Percentiles rank a stretch among this genome's conserved stretches.
Conservation (phyloP, 2,888 invertebrate genomes). For the Nesidiocoris tenuis region DNA sequence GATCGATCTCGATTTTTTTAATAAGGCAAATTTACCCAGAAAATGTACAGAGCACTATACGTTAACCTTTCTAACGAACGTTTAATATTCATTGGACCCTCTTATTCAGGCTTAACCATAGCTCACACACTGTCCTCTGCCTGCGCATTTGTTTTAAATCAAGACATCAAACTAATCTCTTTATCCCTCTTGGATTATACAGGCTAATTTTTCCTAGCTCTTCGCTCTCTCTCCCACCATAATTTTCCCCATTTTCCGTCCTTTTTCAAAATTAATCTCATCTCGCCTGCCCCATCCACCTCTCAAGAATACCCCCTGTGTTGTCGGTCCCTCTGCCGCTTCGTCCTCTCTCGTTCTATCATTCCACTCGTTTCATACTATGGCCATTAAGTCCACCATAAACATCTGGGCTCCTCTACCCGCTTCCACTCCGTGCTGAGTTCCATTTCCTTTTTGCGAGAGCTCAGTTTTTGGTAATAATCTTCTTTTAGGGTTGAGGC, state of each 20-base stretch:
- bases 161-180: slow-evolving; percentile 41
- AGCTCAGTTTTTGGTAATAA: slow-evolving; percentile 26
- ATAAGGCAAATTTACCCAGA: too few species aligned
- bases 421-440: background rate
- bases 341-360: background rate
- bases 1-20: too few species aligned
- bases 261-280: slow-evolving; percentile 33
- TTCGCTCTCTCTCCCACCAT: background rate
- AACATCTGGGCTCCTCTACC: slow-evolving; percentile 19
- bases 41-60: too few species aligned
- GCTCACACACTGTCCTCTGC: background rate
- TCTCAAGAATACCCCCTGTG: background rate
- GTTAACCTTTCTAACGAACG: too few species aligned
- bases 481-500: slow-evolving; percentile 15
- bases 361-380: background rate
- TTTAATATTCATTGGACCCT: background rate
- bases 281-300: background rate
- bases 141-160: slow-evolving; percentile 29
- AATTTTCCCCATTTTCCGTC: background rate
- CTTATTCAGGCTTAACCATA: background rate
- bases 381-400: slow-evolving; percentile 35
- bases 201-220: background rate
- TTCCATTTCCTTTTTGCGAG: background rate
- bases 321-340: background rate
- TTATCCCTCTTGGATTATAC: slow-evolving; percentile 19